Base-by-base conservation (phyloP, 2,888 invertebrate species). In the Rhabditoides inermis region DNA sequence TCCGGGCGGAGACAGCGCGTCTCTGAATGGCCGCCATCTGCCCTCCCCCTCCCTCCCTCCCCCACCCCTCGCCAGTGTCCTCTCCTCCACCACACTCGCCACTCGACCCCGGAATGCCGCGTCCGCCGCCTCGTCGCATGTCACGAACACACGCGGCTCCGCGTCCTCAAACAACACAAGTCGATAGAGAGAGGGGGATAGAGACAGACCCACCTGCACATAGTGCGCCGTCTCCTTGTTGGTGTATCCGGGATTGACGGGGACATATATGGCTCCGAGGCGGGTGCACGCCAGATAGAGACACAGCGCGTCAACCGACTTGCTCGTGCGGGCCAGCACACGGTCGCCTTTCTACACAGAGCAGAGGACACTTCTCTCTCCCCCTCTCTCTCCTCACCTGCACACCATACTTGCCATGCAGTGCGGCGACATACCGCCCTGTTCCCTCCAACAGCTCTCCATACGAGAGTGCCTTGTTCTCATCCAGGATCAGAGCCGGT, bases 321-420 rank as follows among this genome's bases (percentile, higher is more conserved):
- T 76, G 22, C 63, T 56, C 2, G 69, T 69, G 48, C 74, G 52
- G 2, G 69, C 69, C 41, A 73, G 59, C n/a, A 73, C 54, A 3
- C 72, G 64, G 45, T 73, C 73, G 7, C 73, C 73, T 63, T 74
- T 74, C 68, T 72, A n/a, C n/a, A n/a, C n/a, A n/a, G n/a, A n/a
- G n/a, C n/a, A n/a, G n/a, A n/a, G n/a, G n/a, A n/a, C n/a, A n/a
- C n/a, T n/a, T n/a, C n/a, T n/a, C n/a, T n/a, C n/a, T n/a, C n/a
- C n/a, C n/a, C n/a, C n/a, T n/a, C n/a, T n/a, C n/a, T n/a, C n/a
- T n/a, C n/a, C 56, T 20, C 25, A 68, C 70, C 51, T 58, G 50
- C 20, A 72, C 55, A 36, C 61, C 62, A 47, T 69, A 70, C 44
- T 69, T 61, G 25, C 56, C 56, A 22, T 58, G 56, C 6, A 73